Percentiles rank a stretch among this genome's conserved stretches.
phyloP scores from a whole-genome alignment of 2,888 invertebrate genomes.

The Apoda limacodes region DNA sequence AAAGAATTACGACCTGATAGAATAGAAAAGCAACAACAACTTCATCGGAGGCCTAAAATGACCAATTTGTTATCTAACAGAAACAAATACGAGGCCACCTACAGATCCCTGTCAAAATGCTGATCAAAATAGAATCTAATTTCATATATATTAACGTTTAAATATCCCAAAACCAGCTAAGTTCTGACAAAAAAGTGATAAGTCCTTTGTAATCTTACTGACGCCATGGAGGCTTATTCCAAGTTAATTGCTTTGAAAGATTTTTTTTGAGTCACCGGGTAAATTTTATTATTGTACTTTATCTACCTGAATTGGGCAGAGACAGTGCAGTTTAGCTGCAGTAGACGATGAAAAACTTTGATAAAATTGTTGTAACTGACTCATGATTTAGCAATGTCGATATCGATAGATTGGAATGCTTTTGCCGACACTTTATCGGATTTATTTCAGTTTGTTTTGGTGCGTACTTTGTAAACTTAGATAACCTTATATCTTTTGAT shows the following conservation, averaged over 20 bases:
- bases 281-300: conserved; percentile 56
- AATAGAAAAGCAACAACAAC: conserved; percentile 28
- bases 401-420: not conserved
- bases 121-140: conserved; percentile 24
- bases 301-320: conserved; percentile 56
- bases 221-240: conserved; percentile 58
- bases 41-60: conserved; percentile 47
- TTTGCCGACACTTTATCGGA: not conserved
- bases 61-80: conserved; percentile 57
- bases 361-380: conserved; percentile 11
- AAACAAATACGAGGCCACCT: conserved; percentile 61
- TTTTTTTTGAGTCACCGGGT: conserved; percentile 39
- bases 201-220: conserved; percentile 64
- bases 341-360: conserved; percentile 33
- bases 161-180: conserved; percentile 14
- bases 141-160: conserved; percentile 21
- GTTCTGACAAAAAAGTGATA: conserved; percentile 51
- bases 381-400: not conserved
- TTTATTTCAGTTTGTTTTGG: not conserved
- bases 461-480: too few relatives aligned
- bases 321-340: conserved; percentile 44
- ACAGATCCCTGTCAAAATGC: conserved; percentile 24
- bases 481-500: too few relatives aligned
- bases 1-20: too few relatives aligned
- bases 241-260: conserved; percentile 62